Conservation (phyloP, 1,140 invertebrate species). For the Oedothorax gibbosus region DNA sequence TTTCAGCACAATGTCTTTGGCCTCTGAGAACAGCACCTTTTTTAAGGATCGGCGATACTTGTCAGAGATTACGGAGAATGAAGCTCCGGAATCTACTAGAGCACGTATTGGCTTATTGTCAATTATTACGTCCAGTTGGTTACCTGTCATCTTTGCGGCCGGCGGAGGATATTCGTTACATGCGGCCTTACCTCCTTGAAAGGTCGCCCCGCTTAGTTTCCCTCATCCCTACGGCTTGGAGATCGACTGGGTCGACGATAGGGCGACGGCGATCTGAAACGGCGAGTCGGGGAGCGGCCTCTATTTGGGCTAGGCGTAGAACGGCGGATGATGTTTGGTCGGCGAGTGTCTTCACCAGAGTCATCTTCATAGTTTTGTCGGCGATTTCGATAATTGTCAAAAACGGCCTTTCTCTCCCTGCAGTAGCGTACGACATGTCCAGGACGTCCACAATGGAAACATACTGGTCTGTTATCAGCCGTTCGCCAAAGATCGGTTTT, state of each 20-base stretch:
- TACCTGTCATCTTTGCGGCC: conserved; percentile 6
- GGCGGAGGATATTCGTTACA: conserved; percentile 27
- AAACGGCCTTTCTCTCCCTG: not conserved
- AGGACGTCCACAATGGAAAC: conserved; percentile 6
- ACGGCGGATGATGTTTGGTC: not conserved
- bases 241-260: not conserved
- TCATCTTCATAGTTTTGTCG: not conserved
- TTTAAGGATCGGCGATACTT: conserved; percentile 1
- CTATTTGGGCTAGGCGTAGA: not conserved
- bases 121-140: not conserved
- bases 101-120: conserved; percentile 8
- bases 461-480: not conserved
- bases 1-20: not conserved
- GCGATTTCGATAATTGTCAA: not conserved
- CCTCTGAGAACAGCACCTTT: not conserved
- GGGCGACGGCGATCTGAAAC: not conserved
- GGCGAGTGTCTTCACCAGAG: not conserved
- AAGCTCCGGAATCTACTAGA: not conserved
- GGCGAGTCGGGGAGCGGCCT: not conserved
- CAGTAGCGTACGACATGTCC: conserved; percentile 9
- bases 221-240: not conserved
- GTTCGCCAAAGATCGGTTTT: conserved; percentile 16
- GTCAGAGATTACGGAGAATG: conserved; percentile 2
- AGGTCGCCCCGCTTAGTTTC: not conserved
- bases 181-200: not conserved